Conservation (phyloP, 2,888 invertebrate genomes). For the Strigamia transsilvanica region DNA sequence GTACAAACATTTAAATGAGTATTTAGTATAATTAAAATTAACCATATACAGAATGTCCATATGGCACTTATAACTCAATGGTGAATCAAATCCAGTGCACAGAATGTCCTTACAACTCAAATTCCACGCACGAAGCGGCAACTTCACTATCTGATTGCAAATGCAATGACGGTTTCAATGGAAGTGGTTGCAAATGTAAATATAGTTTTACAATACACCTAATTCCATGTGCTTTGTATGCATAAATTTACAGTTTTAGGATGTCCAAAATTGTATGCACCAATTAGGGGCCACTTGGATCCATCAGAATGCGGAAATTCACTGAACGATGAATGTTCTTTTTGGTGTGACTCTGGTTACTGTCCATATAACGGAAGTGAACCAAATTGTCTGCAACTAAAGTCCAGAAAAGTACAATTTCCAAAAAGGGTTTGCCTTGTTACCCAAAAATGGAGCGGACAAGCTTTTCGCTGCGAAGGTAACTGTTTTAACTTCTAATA, state of each 20-base stretch:
- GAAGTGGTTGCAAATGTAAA: background rate
- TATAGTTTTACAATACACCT: background rate
- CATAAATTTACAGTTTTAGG: background rate
- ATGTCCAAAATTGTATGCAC: constrained; percentile 4
- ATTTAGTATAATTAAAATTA: background rate
- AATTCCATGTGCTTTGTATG: background rate
- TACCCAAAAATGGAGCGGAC: background rate
- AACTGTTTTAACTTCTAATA: background rate
- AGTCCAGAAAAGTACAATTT: background rate
- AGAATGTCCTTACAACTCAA: background rate
- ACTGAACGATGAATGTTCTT: background rate
- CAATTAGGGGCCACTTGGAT: background rate
- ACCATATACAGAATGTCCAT: background rate
- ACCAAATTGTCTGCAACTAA: background rate
- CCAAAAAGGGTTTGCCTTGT: background rate
- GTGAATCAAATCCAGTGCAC: background rate
- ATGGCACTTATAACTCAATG: background rate
- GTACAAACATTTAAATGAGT: background rate
- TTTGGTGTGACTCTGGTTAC: background rate
- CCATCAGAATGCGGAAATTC: background rate
- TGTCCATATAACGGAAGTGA: constrained; percentile 1
- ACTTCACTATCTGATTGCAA: background rate
- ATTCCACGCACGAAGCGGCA: background rate
- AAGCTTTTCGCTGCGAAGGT: background rate
- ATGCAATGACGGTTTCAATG: background rate